Percentiles rank a stretch among this genome's conserved stretches.
These are phyloP conservation scores for Solen grandis DNA, from an alignment of 1,140 invertebrate genomes.

Conservation along the genomic window DNA sequence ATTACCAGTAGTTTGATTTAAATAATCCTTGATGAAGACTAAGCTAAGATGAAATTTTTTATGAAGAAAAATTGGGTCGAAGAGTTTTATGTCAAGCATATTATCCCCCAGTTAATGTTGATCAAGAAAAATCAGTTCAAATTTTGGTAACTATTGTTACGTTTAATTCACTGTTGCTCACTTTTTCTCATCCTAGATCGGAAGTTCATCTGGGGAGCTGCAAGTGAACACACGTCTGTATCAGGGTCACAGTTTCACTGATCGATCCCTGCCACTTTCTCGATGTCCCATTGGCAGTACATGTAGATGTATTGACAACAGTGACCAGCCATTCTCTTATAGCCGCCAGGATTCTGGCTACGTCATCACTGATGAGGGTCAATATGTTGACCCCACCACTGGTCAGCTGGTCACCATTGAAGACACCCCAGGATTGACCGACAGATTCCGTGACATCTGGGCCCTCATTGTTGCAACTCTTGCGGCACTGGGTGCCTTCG, in stretches of 20 bases:
- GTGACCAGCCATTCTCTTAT: slow-evolving; percentile 32
- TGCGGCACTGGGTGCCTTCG: slow-evolving; percentile 76
- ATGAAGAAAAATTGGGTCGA: no score
- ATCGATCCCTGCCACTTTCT: slow-evolving; percentile 58
- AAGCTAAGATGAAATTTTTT: no score
- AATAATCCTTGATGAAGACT: no score
- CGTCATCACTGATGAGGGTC: slow-evolving; percentile 67
- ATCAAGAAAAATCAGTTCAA: no score
- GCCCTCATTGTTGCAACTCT: slow-evolving; percentile 79
- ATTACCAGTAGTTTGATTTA: no score
- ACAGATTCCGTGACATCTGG: slow-evolving; percentile 80
- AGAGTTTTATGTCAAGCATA: no score
- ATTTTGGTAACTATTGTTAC: neutral
- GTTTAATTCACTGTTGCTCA: no score
- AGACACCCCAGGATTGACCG: slow-evolving; percentile 65
- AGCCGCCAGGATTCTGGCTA: slow-evolving; percentile 59
- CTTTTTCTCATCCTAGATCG: no score
- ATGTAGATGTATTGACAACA: slow-evolving; percentile 69
- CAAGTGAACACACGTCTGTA: slow-evolving; percentile 48
- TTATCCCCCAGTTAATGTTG: no score
- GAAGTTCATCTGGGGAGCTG: slow-evolving; percentile 59
- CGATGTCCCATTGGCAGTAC: slow-evolving; percentile 66
- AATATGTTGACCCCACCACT: slow-evolving; percentile 76
- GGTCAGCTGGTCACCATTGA: slow-evolving; percentile 65
- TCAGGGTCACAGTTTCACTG: slow-evolving; percentile 55